Evolutionary conservation across 2,888 invertebrate species (phyloP).

Genomic region (Eugnorisma glareosa): DNA sequence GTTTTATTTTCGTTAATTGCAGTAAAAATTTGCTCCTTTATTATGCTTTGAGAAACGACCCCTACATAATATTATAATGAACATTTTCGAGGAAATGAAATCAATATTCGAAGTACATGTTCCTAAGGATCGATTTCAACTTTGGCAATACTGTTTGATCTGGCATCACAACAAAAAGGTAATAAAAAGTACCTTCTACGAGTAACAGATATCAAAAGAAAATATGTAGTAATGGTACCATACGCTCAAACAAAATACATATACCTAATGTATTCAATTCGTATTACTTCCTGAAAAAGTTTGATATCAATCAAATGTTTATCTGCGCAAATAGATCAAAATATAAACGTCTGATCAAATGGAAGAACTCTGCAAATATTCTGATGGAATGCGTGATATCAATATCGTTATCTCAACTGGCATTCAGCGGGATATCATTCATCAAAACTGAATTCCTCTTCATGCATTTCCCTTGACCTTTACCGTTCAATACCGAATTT

Average conservation of each 20-base stretch:
- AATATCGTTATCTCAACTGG: constrained; percentile 52
- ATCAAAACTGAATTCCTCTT: constrained; percentile 41
- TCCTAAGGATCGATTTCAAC: constrained; percentile 18
- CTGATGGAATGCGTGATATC: constrained; percentile 48
- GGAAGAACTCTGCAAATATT: constrained; percentile 54
- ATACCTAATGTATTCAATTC: constrained; percentile 18
- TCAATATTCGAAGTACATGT: constrained; percentile 22
- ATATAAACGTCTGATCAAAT: constrained; percentile 36
- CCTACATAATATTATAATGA: neutral
- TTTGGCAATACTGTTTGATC: constrained; percentile 43
- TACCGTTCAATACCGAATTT: constrained; percentile 35
- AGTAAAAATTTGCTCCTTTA: neutral
- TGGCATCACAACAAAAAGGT: constrained; percentile 26
- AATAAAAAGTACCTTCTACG: constrained; percentile 16
- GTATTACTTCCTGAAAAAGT: constrained; percentile 35
- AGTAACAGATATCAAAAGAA: constrained; percentile 41
- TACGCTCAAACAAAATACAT: constrained; percentile 25
- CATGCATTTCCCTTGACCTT: constrained; percentile 47
- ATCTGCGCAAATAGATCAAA: constrained; percentile 45
- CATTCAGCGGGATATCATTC: constrained; percentile 51
- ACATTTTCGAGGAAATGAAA: neutral
- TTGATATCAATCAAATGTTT: constrained; percentile 48
- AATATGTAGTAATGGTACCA: constrained; percentile 16
- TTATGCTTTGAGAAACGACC: neutral
- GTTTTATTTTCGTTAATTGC: neutral